These are phyloP conservation scores for Galbula dea DNA, from an alignment of 2,113 vertebrate species.

Conservation along the genomic window DNA sequence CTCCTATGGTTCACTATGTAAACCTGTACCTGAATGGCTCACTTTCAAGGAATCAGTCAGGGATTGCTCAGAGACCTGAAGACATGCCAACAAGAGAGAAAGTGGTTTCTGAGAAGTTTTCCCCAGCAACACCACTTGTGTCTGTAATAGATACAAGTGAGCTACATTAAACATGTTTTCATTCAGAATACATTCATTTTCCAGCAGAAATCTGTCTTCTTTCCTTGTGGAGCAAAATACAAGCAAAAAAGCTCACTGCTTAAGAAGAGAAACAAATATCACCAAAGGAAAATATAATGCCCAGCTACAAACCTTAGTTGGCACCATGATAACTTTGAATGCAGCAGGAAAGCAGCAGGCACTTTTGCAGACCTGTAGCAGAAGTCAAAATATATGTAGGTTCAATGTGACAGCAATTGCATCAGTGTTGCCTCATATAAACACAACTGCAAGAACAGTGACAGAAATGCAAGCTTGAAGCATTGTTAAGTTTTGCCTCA, in stretches of 20 bases:
- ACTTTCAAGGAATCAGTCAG: not conserved
- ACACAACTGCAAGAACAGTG: slow-evolving; percentile 8
- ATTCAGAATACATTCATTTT: not conserved
- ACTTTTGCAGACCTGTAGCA: not conserved
- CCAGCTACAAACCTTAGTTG: not conserved
- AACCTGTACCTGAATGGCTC: not conserved
- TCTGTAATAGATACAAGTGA: not conserved
- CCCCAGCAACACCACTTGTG: not conserved
- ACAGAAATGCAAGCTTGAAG: slow-evolving; percentile 16
- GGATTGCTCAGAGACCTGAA: not conserved
- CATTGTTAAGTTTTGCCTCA: not conserved
- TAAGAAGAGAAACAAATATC: not conserved
- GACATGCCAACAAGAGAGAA: not conserved
- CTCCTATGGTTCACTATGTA: not conserved
- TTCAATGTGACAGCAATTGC: not conserved
- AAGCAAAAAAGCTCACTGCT: not conserved
- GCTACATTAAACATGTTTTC: not conserved
- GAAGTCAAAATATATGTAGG: not conserved
- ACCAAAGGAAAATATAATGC: not conserved
- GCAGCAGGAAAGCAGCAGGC: not conserved
- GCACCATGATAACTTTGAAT: not conserved
- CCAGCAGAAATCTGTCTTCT: not conserved
- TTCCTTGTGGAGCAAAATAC: not conserved
- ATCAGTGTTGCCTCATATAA: slow-evolving; percentile 17
- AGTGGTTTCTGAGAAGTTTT: not conserved